phyloP scores from a whole-genome alignment of 2,888 invertebrate species.

The Myathropa florea region DNA sequence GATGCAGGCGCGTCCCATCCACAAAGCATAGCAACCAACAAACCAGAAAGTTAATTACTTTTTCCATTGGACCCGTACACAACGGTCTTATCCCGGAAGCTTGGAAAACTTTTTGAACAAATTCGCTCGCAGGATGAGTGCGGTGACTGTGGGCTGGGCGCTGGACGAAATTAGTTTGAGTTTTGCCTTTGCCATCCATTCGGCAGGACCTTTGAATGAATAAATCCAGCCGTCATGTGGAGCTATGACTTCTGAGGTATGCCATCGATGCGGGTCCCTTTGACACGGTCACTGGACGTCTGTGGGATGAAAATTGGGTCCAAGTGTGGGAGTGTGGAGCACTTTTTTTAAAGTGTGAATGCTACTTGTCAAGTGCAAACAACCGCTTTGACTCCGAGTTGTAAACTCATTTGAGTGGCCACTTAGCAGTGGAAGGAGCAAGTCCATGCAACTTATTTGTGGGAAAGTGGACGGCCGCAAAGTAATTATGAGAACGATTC shows the following conservation, averaged over 20 bases:
- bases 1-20: neutral
- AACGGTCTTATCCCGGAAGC: neutral
- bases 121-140: neutral
- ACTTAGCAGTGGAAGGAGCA: neutral
- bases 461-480: neutral
- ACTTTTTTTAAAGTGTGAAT: too few relatives aligned
- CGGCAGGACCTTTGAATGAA: neutral
- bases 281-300: neutral
- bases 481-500: neutral
- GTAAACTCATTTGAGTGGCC: neutral
- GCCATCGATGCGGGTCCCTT: neutral
- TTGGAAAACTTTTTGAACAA: neutral
- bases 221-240: neutral
- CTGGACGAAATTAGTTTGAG: neutral
- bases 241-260: neutral
- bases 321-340: neutral
- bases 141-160: neutral
- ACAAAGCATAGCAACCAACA: conserved; percentile 32
- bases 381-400: neutral
- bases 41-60: conserved; percentile 62
- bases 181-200: neutral
- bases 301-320: neutral
- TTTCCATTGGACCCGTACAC: conserved; percentile 26
- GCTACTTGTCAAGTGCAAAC: neutral
- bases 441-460: neutral